These are phyloP conservation scores for Turritopsis dohrnii DNA, from an alignment of 30 jellyfish, hydroid and myxozoan species.

Conservation along the genomic window DNA sequence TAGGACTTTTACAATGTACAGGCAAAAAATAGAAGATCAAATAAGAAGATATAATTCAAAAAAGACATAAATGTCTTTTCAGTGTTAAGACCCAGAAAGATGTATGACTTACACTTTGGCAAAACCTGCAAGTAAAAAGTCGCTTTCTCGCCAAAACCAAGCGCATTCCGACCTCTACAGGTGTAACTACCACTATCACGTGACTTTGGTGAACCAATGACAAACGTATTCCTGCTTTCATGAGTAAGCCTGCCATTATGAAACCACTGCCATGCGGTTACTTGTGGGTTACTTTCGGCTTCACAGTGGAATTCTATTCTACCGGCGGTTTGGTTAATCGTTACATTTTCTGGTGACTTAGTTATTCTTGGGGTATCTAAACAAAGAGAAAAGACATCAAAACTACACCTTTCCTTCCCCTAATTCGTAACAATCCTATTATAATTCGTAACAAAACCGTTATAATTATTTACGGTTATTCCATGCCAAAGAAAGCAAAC, in stretches of 20 bases:
- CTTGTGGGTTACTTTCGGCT: constrained; percentile 65
- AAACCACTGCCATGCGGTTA: constrained; percentile 27
- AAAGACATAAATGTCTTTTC: not conserved
- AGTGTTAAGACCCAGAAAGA: no score
- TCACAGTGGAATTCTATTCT: constrained; percentile 43
- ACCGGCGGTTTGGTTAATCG: constrained; percentile 46
- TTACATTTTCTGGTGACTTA: constrained; percentile 41
- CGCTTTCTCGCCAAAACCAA: constrained; percentile 29
- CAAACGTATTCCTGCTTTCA: not conserved
- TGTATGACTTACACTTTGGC: not conserved
- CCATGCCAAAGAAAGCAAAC: no score
- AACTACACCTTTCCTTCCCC: no score
- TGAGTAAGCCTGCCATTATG: constrained; percentile 4
- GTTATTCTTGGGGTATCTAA: constrained; percentile 68
- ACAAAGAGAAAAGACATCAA: not conserved
- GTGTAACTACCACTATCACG: constrained; percentile 66
- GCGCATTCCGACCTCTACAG: constrained; percentile 7
- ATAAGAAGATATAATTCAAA: not conserved
- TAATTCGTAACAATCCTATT: no score
- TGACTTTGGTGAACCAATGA: constrained; percentile 12
- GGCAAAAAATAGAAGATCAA: not conserved
- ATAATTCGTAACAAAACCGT: no score
- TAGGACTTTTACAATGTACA: no score
- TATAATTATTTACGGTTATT: no score
- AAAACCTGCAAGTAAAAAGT: constrained; percentile 15